Conservation (phyloP, 2,797 vertebrate genomes). For the Trichosurus vulpecula region DNA sequence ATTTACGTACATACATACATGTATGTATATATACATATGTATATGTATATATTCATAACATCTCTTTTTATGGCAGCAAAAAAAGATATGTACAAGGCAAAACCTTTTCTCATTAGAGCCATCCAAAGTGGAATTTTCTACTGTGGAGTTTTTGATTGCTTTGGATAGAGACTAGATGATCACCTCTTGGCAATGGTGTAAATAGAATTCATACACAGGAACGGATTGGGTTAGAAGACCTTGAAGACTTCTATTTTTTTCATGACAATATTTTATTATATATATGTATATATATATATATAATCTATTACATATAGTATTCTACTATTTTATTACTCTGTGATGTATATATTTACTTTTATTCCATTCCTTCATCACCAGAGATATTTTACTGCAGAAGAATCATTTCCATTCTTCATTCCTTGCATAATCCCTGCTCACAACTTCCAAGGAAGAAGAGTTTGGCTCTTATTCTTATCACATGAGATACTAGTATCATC, state of each 20-base stretch:
- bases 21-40: no score
- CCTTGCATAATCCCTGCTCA: neutral
- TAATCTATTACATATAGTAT: no score
- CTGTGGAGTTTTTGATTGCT: neutral
- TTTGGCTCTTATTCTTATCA: neutral
- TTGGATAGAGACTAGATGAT: neutral
- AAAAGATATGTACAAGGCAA: neutral
- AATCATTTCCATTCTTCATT: neutral
- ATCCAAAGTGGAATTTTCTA: neutral
- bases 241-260: neutral
- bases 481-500: neutral
- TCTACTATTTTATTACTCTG: no score
- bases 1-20: neutral
- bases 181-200: neutral
- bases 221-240: neutral
- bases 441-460: neutral
- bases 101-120: neutral
- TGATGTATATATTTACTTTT: neutral
- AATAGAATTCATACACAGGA: neutral
- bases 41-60: neutral
- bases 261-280: neutral
- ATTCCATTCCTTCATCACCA: neutral
- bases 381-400: neutral
- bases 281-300: no score
- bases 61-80: neutral